phyloP scores from a whole-genome alignment of 2,888 invertebrate genomes.

The Melanostoma scalare region DNA sequence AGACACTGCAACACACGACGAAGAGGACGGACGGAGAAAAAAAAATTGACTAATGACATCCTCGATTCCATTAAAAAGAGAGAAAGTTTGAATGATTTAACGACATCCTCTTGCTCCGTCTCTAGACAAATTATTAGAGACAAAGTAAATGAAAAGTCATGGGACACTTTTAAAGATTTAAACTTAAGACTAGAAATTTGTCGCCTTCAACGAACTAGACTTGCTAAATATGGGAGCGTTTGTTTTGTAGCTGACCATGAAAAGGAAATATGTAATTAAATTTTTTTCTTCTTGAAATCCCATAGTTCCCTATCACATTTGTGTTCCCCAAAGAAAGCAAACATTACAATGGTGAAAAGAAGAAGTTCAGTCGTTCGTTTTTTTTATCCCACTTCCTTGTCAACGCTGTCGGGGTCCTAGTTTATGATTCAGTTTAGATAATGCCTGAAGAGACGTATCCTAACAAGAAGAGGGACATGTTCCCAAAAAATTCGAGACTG shows the following conservation, averaged over 20 bases:
- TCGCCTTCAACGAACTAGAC: no score
- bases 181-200: constrained; percentile 31
- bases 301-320: constrained; percentile 46
- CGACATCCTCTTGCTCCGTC: constrained; percentile 38
- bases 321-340: constrained; percentile 44
- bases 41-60: constrained; percentile 62
- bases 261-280: constrained; percentile 34
- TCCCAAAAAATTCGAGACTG: constrained; percentile 14
- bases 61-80: constrained; percentile 48
- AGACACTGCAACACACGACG: no score
- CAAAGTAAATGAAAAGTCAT: not conserved
- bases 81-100: constrained; percentile 45
- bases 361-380: constrained; percentile 51
- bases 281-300: constrained; percentile 34
- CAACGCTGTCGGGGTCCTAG: constrained; percentile 64
- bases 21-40: not conserved
- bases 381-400: constrained; percentile 55
- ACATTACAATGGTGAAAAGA: constrained; percentile 15
- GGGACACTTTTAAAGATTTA: constrained; percentile 61
- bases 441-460: constrained; percentile 55
- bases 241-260: constrained; percentile 18
- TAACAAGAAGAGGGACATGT: constrained; percentile 47
- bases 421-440: constrained; percentile 71
- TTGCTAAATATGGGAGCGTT: no score
- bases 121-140: constrained; percentile 1